Evolutionary conservation across 1,140 invertebrate species (phyloP), one percentile per base, ranked within the genome.

Genomic region (Lepidotrigona ventralis): DNA sequence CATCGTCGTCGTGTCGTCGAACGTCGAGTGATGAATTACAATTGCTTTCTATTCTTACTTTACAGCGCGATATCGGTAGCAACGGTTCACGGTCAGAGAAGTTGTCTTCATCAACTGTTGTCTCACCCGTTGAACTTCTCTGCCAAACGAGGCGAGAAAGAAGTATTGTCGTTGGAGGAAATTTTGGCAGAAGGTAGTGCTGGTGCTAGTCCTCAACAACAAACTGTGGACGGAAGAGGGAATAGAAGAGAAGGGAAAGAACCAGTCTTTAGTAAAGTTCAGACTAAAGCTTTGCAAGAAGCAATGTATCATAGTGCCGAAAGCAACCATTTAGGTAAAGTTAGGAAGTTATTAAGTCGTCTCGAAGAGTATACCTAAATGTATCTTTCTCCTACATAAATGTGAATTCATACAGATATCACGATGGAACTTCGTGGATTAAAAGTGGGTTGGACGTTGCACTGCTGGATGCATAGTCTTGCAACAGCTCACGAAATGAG

Each of bases 241-340:
- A 88, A 92, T 90, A 91, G 94, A 89, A 90, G 94, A 89, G 92
- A 95, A 82, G 80, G 94, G 9, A 94, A 94, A 73, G 90, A 94
- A 71, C 94, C 95, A 53, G 96, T 96, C 82, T 96, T 98, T 89
- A 98, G 96, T 83, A 98, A 98, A 94, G 95, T 96, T 29, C 98
- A 98, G 93, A 96, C 97, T 53, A 97, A 98, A 91, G 96, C 97
- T 58, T 93, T 98, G 60, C 97, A 98, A 90, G 98, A 98, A 94
- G 97, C 98, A 8, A 98, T 98, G 97, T 98, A 98, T 92, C 98
- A 98, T 90, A 97, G 97, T 87, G 97, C 97, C 3, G 98, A 98
- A 92, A 98, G 97, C 91, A 98, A 98, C 91, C 97, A 98, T 94
- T 95, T 98, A 87, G 97, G 97, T 97, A 90, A 91, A 92, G n/a